Conservation (phyloP, 1,140 invertebrate genomes). For the Drosophila repletoides region DNA sequence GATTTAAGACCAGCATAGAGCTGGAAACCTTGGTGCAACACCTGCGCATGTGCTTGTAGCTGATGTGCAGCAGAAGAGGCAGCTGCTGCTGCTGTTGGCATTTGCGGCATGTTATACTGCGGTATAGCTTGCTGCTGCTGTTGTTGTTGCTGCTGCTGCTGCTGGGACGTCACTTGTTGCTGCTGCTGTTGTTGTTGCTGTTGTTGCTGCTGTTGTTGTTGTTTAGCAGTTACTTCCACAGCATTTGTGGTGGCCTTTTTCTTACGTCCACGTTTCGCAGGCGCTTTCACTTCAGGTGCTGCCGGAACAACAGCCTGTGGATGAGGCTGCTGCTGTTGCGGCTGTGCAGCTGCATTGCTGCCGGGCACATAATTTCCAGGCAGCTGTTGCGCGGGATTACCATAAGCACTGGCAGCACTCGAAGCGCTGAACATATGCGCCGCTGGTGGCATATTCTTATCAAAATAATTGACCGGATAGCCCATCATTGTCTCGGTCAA, state of each 20-base stretch:
- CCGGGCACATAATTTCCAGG: conserved; percentile 71
- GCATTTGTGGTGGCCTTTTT: conserved; percentile 74
- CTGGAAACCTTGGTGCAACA: conserved; percentile 83
- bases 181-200: conserved; percentile 46
- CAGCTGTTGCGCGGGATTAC: conserved; percentile 69
- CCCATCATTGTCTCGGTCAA: conserved; percentile 63
- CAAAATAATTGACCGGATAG: conserved; percentile 71
- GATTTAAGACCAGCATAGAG: conserved; percentile 83
- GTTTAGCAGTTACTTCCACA: conserved; percentile 63
- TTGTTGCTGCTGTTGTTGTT: conserved; percentile 50
- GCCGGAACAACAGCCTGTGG: conserved; percentile 18
- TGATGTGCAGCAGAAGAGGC: conserved; percentile 49
- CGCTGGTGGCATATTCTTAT: conserved; percentile 76
- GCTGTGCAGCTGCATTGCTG: conserved; percentile 43
- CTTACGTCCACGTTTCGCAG: conserved; percentile 73
- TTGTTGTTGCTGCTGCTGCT: conserved; percentile 41
- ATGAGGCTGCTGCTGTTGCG: conserved; percentile 31
- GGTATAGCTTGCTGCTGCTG: conserved; percentile 45
- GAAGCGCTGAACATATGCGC: conserved; percentile 77
- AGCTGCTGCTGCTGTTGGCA: conserved; percentile 28
- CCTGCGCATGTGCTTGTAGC: conserved; percentile 67
- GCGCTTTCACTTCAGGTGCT: conserved; percentile 63
- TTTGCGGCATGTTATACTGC: conserved; percentile 61
- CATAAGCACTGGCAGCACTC: conserved; percentile 54
- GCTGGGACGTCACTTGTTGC: conserved; percentile 40